Conservation (phyloP, 2,797 vertebrate species). For the Diplodus puntazzo region DNA sequence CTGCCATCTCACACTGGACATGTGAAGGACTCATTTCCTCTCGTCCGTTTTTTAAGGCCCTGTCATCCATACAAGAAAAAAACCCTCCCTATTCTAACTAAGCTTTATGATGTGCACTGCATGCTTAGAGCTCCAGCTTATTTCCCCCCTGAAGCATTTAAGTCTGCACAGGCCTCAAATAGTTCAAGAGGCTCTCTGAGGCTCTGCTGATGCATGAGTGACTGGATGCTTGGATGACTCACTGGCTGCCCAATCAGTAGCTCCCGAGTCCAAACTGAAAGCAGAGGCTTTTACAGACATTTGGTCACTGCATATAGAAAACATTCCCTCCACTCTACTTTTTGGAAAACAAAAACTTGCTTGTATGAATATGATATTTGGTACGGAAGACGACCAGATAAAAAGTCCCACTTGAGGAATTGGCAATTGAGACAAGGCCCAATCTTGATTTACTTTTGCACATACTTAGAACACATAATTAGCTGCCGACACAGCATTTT, state of each 20-base stretch:
- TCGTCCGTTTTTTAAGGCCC: slow-evolving; percentile 55
- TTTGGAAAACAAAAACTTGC: slow-evolving; percentile 30
- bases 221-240: slow-evolving; percentile 80
- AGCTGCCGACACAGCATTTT: background rate
- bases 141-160: slow-evolving; percentile 77
- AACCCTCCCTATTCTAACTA: slow-evolving; percentile 57
- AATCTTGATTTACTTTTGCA: background rate
- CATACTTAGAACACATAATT: background rate
- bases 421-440: background rate
- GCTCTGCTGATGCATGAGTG: slow-evolving; percentile 75
- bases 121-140: slow-evolving; percentile 75
- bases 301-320: slow-evolving; percentile 49
- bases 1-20: slow-evolving; percentile 35
- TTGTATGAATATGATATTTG: background rate
- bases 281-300: slow-evolving; percentile 63
- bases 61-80: slow-evolving; percentile 59
- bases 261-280: slow-evolving; percentile 62
- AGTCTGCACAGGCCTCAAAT: slow-evolving; percentile 79
- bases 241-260: slow-evolving; percentile 77
- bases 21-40: slow-evolving; percentile 48
- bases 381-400: background rate
- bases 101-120: slow-evolving; percentile 73
- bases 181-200: slow-evolving; percentile 81
- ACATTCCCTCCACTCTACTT: slow-evolving; percentile 14
- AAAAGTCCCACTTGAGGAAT: background rate